phyloP scores from a whole-genome alignment of 2,797 vertebrate species.

The Pteropus rufus region DNA sequence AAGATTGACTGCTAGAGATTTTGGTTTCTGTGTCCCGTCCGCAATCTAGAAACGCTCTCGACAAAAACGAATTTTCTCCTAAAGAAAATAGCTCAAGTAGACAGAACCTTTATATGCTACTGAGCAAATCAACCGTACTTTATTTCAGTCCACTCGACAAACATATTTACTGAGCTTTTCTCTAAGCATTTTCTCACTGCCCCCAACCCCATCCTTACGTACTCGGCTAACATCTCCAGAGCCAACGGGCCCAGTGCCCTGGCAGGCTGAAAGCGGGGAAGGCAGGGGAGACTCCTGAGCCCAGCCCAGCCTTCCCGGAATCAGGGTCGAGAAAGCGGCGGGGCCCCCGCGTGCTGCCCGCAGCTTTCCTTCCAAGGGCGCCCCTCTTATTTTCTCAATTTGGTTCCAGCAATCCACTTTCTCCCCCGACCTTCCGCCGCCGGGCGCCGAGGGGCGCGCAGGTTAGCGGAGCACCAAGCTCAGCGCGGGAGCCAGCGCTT shows the following conservation, averaged over 20 bases:
- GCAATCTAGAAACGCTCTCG: not conserved
- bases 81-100: not conserved
- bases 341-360: not conserved
- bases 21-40: not conserved
- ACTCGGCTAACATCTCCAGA: not conserved
- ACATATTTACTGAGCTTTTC: not conserved
- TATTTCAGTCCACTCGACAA: not conserved
- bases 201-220: not conserved
- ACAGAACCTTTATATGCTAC: not conserved
- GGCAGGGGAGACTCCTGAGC: not conserved
- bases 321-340: not conserved
- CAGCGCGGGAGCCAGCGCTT: not conserved
- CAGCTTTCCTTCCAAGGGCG: not conserved
- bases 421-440: not conserved
- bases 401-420: not conserved
- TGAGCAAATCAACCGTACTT: not conserved
- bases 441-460: not conserved
- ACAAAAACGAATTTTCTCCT: not conserved
- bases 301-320: not conserved
- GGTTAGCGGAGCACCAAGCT: not conserved
- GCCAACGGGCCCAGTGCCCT: not conserved
- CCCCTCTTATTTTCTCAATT: not conserved
- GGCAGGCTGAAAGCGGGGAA: fast-evolving
- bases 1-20: not conserved
- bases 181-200: not conserved